A percentile compares a stretch with the other conserved stretches of the same genome.
phyloP scores from a whole-genome alignment of 2,113 vertebrate genomes.

The Microcebus griseorufus region DNA sequence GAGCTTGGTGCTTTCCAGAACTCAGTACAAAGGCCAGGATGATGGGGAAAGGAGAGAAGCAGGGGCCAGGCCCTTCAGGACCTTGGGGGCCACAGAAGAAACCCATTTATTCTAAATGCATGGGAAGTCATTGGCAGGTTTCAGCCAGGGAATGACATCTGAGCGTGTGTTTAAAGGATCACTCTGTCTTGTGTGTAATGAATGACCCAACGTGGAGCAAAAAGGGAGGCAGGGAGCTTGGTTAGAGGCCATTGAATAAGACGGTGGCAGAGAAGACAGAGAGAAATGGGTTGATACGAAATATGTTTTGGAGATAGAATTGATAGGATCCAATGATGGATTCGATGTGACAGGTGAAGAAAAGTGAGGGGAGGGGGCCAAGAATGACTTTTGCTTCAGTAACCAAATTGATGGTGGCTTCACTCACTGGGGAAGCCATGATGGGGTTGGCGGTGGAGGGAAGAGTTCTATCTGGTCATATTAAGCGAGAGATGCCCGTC shows the following conservation, averaged over 20 bases:
- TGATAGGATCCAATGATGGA: not conserved
- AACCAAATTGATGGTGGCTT: not conserved
- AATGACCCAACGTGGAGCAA: not conserved
- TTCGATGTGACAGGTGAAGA: not conserved
- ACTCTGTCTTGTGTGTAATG: not conserved
- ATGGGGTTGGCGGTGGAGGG: not conserved
- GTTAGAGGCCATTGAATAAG: not conserved
- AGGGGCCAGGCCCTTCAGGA: not conserved
- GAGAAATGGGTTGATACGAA: not conserved
- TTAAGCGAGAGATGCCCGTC: not conserved
- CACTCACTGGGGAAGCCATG: not conserved
- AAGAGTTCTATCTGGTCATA: not conserved
- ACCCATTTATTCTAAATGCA: not conserved
- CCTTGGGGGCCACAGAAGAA: not conserved
- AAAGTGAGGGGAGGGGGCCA: not conserved
- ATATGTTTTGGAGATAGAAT: not conserved
- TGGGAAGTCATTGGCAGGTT: not conserved
- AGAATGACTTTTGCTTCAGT: not conserved
- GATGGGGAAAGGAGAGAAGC: not conserved
- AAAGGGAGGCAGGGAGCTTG: not conserved
- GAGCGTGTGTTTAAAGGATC: not conserved
- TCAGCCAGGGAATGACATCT: not conserved
- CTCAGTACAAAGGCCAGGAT: not conserved
- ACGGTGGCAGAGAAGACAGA: not conserved
- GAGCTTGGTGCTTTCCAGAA: not conserved